Evolutionary conservation across 2,797 vertebrate genomes (phyloP).

Genomic region (Hoplostethus atlanticus): DNA sequence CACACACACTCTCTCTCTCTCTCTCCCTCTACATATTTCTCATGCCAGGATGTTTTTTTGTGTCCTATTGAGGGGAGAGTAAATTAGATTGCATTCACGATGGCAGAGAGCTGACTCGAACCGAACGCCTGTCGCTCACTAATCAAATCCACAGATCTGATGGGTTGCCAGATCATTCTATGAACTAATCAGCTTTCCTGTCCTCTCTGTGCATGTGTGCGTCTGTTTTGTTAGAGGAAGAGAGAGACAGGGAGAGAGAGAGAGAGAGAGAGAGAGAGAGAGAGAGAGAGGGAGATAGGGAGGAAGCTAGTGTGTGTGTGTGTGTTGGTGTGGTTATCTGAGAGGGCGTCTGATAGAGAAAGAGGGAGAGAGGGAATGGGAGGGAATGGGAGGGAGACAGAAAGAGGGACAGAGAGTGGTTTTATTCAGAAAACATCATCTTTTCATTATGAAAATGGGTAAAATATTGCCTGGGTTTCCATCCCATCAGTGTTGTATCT

Average conservation of each 20-base stretch:
- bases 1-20: no score
- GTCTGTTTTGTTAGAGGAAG: neutral
- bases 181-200: slow-evolving; percentile 3
- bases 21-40: no score
- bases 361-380: neutral
- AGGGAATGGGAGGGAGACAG: neutral
- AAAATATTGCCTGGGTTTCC: slow-evolving; percentile 53
- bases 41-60: no score
- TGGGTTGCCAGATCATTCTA: neutral
- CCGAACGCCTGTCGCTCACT: neutral
- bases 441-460: slow-evolving; percentile 65
- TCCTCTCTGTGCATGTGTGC: neutral
- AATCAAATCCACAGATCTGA: slow-evolving; percentile 17
- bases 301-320: neutral
- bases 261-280: neutral
- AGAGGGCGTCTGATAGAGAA: neutral
- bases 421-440: slow-evolving; percentile 58
- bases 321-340: slow-evolving; percentile 23
- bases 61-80: neutral
- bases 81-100: slow-evolving; percentile 7
- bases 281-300: neutral
- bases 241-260: neutral
- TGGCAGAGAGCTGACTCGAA: neutral
- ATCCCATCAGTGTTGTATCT: slow-evolving; percentile 51
- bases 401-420: neutral